Evolutionary conservation across 2,797 vertebrate species (phyloP), one percentile per base, ranked within the genome.

Genomic region (Leptodactylus fallax): DNA sequence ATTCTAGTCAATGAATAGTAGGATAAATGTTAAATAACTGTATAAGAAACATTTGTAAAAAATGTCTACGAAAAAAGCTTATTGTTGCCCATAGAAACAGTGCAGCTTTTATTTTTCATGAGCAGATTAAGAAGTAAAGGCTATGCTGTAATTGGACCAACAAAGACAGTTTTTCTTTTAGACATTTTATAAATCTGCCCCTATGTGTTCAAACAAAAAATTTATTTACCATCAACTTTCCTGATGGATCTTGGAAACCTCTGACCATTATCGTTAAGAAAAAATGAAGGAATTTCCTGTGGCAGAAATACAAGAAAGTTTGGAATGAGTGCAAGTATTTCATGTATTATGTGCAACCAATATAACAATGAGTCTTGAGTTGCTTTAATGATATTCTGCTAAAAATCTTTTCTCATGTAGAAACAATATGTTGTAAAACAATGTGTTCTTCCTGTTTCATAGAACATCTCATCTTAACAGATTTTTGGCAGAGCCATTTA

Each of bases 231-330:
- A 21, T 55, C 86, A n/a, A 7, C 25, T 89, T 83, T 89, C 55
- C 88, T 86, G 60, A 83, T 47, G 7, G 79, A 92, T 80, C 92
- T 92, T 19, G 92, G 92, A 36, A 69, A 91, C 9, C n/a, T 86
- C n/a, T 87, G 61, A 17, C 89, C 81, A 2, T 81, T 89, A 0
- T 88, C 25, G 0, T 79, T 58, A 27, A 81, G 45, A 36, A 92
- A 83, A 0, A 71, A 47, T 47, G 91, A 88, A 0, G 93, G 93
- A 78, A 92, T 93, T 87, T 93, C 91, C 93, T 94, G 79, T 58
- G 56, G 71, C 63, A 82, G 53, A 55, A 27, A 60, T 11, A 81
- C 9, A 83, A 61, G 16, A 83, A 47, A 3, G 23, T 27, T 61
- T n/a, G 47, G 21, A 85, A 61, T 61, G 21, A 21, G n/a, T 16